Conservation (phyloP, 2,888 invertebrate genomes). For the Hyposoter dolosus region DNA sequence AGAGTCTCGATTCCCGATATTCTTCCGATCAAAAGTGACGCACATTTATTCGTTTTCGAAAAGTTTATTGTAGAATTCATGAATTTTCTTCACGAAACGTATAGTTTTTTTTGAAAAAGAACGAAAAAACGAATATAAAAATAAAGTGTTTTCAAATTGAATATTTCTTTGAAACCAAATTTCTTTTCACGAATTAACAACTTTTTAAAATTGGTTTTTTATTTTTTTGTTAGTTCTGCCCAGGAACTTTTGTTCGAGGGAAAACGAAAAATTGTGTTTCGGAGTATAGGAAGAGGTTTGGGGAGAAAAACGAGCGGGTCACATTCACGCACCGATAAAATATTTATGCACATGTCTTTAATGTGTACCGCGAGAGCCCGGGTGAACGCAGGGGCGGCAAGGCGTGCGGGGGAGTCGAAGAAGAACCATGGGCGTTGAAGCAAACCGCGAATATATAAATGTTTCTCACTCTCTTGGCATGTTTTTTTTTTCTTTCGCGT, state of each 20-base stretch:
- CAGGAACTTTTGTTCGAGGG: neutral
- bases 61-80: neutral
- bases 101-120: neutral
- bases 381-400: neutral
- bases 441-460: conserved; percentile 49
- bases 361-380: conserved; percentile 28
- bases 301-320: conserved; percentile 19
- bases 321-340: conserved; percentile 44
- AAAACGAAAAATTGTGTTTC: neutral
- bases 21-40: neutral
- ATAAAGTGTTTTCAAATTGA: neutral
- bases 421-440: conserved; percentile 45
- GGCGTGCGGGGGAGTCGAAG: conserved; percentile 27
- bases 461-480: conserved; percentile 46
- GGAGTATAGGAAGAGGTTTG: neutral
- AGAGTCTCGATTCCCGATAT: neutral
- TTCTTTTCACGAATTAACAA: neutral
- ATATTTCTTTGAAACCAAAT: neutral
- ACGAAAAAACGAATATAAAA: neutral
- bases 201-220: no score
- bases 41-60: neutral
- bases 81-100: neutral
- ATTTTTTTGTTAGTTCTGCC: no score
- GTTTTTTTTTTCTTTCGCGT: conserved; percentile 29
- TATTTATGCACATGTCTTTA: conserved; percentile 56